A percentile compares a stretch with the other conserved stretches of the same genome.
Conservation (phyloP, 2,113 vertebrate genomes). For the Proteles cristata region DNA sequence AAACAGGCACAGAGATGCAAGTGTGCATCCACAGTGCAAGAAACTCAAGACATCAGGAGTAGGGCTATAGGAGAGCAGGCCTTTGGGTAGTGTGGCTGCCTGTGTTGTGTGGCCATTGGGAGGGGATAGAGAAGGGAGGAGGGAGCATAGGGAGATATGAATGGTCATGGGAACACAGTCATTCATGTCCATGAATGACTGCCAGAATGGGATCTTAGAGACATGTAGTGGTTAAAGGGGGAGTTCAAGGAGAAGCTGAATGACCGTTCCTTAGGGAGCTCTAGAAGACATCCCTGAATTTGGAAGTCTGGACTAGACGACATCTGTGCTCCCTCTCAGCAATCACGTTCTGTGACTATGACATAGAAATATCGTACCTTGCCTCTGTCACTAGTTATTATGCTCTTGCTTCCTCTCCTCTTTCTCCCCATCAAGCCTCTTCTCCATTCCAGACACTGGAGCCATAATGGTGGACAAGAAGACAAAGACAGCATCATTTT, state of each 20-base stretch:
- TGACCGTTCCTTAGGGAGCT: neutral
- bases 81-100: neutral
- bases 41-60: fast-evolving
- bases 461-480: neutral
- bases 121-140: neutral
- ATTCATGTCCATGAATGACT: neutral
- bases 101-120: neutral
- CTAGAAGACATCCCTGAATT: neutral
- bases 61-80: neutral
- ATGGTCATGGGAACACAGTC: neutral
- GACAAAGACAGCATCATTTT: neutral
- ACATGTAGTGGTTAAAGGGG: neutral
- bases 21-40: neutral
- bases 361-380: neutral
- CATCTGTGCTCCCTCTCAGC: neutral
- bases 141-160: neutral
- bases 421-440: neutral
- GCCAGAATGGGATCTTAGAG: neutral
- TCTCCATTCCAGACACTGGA: neutral
- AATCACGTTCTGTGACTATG: neutral
- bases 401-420: neutral
- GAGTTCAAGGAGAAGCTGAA: neutral
- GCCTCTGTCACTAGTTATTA: neutral
- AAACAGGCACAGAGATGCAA: neutral
- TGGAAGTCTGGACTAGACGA: neutral